Percentiles rank a stretch among this genome's conserved stretches.
phyloP scores from a whole-genome alignment of 2,888 invertebrate species.

The Pyralis farinalis region DNA sequence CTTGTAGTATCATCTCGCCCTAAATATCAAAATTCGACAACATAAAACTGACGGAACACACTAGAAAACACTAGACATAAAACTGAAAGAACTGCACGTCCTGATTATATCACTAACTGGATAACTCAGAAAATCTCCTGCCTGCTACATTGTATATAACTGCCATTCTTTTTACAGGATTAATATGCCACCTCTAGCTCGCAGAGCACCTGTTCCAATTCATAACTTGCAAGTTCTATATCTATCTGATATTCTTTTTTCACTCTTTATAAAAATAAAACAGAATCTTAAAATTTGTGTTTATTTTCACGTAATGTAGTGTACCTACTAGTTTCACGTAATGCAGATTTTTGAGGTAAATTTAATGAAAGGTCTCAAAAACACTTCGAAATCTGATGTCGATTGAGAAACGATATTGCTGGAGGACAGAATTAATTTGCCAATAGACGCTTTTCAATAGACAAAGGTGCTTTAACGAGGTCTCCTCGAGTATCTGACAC shows the following conservation, averaged over 20 bases:
- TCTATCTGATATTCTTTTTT: conserved; percentile 21
- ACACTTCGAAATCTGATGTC: conserved; percentile 43
- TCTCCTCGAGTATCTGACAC: conserved; percentile 29
- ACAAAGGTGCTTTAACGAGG: conserved; percentile 56
- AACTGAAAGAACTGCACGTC: conserved; percentile 4
- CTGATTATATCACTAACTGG: conserved; percentile 23
- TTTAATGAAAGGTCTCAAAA: conserved; percentile 27
- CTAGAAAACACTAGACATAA: conserved; percentile 7
- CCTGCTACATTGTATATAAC: conserved; percentile 27
- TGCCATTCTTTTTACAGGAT: conserved; percentile 43
- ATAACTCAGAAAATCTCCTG: conserved; percentile 32
- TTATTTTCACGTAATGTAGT: no score
- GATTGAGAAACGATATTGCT: conserved; percentile 36
- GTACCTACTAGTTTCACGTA: no score
- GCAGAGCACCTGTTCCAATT: conserved; percentile 39
- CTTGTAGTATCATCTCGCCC: no score
- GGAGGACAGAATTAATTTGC: conserved; percentile 55
- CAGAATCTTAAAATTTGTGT: no score
- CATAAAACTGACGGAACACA: background rate
- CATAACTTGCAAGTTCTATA: conserved; percentile 20
- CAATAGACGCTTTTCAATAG: conserved; percentile 46
- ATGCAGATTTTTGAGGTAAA: no score
- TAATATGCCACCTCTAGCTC: conserved; percentile 38
- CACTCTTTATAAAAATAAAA: no score
- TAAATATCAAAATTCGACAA: no score